These are phyloP conservation scores for Nemopilema nomurai DNA, from an alignment of 30 jellyfish, hydroid and myxozoan genomes.

Conservation along the genomic window DNA sequence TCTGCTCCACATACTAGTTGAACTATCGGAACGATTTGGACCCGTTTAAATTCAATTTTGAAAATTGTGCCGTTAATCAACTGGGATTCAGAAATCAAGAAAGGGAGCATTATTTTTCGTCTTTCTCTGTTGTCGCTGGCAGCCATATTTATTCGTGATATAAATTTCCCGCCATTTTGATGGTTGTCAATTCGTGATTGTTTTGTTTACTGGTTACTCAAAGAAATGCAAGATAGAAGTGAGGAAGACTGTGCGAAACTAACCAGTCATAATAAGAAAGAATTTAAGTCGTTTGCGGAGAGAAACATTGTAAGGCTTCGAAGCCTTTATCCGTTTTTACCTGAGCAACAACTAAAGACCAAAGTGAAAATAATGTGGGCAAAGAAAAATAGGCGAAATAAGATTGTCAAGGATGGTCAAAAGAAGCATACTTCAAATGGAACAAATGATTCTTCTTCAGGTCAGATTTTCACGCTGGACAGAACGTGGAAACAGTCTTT, in stretches of 20 bases:
- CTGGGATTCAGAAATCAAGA: no score
- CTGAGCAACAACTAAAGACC: conserved; percentile 29
- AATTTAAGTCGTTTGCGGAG: conserved; percentile 17
- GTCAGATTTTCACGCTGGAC: not conserved
- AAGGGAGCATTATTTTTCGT: no score
- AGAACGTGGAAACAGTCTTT: not conserved
- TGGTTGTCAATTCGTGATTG: not conserved
- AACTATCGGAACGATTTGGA: no score
- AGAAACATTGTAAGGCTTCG: conserved; percentile 26
- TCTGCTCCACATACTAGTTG: no score
- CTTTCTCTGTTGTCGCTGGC: not conserved
- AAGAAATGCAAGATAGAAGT: not conserved
- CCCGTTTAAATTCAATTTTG: no score
- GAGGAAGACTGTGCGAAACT: not conserved
- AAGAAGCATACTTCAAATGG: not conserved
- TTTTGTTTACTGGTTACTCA: not conserved
- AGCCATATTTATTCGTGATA: not conserved
- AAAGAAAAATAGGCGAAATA: not conserved
- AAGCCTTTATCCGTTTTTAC: conserved; percentile 38
- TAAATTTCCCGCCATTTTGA: not conserved
- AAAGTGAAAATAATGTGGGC: conserved; percentile 45
- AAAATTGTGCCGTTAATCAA: no score
- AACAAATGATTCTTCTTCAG: not conserved
- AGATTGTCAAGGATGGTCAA: not conserved
- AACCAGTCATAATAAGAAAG: conserved; percentile 7